Conservation (phyloP, 1,140 invertebrate genomes). For the Chlorops oryzae region DNA sequence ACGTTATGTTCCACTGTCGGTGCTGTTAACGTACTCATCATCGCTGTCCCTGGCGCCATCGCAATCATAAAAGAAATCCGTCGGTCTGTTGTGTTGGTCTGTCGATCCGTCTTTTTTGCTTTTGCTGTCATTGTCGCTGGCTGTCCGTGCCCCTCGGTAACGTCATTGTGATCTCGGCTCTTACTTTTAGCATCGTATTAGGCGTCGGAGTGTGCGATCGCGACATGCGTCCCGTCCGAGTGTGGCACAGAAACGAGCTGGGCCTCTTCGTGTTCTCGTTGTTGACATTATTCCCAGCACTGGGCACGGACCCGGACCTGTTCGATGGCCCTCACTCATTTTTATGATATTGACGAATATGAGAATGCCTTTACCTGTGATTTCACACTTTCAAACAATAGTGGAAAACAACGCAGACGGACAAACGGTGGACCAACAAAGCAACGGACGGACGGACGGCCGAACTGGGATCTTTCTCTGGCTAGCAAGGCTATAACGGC, state of each 20-base stretch:
- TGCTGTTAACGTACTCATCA: not conserved
- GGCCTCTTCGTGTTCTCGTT: not conserved
- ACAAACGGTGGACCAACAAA: not conserved
- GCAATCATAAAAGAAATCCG: conserved; percentile 32
- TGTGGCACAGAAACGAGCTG: not conserved
- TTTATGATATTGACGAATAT: not conserved
- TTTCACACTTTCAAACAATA: conserved; percentile 25
- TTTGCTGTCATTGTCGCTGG: conserved; percentile 32
- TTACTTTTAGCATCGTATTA: conserved; percentile 1
- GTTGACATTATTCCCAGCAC: not conserved
- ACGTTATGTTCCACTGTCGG: not conserved
- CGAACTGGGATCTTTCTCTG: conserved; percentile 4
- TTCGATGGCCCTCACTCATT: not conserved
- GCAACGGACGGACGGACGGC: not conserved
- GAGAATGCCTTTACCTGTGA: conserved; percentile 22
- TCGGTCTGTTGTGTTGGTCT: not conserved
- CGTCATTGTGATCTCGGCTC: conserved; percentile 12
- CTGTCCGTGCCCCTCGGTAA: conserved; percentile 4
- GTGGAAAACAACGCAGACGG: not conserved
- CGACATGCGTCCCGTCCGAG: not conserved
- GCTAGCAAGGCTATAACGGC: not conserved
- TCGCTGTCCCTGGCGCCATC: conserved; percentile 31
- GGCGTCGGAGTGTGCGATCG: not conserved
- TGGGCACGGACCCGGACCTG: no score
- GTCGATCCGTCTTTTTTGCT: conserved; percentile 18